Evolutionary conservation across 1,140 invertebrate species (phyloP).

Genomic region (Oncopodura yosiiana): DNA sequence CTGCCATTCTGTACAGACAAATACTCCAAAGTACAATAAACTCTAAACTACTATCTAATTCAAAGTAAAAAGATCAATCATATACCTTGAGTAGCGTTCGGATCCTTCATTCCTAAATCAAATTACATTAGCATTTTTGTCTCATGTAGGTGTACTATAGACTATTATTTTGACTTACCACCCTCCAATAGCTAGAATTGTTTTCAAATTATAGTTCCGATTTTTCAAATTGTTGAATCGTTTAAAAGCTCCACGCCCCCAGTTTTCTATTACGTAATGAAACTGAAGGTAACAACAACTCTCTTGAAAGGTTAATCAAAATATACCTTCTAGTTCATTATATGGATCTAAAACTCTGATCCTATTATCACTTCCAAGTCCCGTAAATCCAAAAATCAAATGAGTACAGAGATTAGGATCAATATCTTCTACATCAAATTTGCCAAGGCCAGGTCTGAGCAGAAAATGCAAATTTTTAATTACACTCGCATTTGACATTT

Average conservation of each 20-base stretch:
- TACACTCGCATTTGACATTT: too few relatives aligned
- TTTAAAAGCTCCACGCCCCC: conserved; percentile 41
- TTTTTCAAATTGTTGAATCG: conserved; percentile 41
- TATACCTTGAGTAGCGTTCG: conserved; percentile 42
- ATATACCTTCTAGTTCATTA: conserved; percentile 42
- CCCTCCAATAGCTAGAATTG: conserved; percentile 47
- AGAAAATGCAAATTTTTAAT: too few relatives aligned
- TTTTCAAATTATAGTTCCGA: conserved; percentile 42
- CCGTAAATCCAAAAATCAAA: conserved; percentile 57
- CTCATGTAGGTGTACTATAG: too few relatives aligned
- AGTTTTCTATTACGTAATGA: too few relatives aligned
- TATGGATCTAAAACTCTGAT: conserved; percentile 41
- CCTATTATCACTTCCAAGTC: conserved; percentile 40
- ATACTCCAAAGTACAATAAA: too few relatives aligned
- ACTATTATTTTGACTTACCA: conserved; percentile 66
- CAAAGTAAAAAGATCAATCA: too few relatives aligned
- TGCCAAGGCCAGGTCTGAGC: conserved; percentile 46
- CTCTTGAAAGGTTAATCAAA: too few relatives aligned
- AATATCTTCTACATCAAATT: conserved; percentile 48
- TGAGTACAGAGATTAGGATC: conserved; percentile 57
- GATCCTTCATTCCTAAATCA: conserved; percentile 46
- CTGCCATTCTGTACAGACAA: conserved; percentile 34
- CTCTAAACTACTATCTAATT: too few relatives aligned
- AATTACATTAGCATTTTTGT: conserved; percentile 53
- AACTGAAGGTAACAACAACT: too few relatives aligned